A percentile compares a stretch with the other conserved stretches of the same genome.
phyloP scores from a whole-genome alignment of 2,113 vertebrate genomes.

The Crotalus helleri region DNA sequence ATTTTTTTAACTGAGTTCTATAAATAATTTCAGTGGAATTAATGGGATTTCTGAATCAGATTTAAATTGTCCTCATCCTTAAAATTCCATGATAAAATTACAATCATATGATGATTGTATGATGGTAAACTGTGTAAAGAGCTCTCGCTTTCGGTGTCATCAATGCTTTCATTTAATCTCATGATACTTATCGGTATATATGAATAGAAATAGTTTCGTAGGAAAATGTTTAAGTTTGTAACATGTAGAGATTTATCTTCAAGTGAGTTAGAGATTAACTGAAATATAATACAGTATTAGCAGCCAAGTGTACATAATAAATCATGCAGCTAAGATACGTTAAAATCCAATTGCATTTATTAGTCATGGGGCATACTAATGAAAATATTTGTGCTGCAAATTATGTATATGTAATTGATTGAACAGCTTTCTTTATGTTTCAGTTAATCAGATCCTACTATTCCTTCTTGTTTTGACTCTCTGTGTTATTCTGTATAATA shows the following conservation, averaged over 20 bases:
- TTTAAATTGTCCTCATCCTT: background rate
- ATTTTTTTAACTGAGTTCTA: background rate
- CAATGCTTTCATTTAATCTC: background rate
- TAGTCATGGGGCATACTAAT: background rate
- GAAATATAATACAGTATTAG: background rate
- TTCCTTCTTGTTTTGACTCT: conserved; percentile 82
- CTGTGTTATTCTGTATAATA: conserved; percentile 82
- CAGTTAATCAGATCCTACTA: conserved; percentile 84
- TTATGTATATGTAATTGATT: background rate
- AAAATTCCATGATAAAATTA: background rate
- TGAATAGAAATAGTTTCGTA: background rate
- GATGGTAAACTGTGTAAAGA: background rate
- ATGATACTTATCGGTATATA: background rate
- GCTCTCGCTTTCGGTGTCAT: background rate
- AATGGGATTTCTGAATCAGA: background rate
- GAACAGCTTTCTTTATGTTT: conserved; percentile 50
- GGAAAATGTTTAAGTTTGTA: background rate
- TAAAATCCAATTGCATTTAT: background rate
- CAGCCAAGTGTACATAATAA: background rate
- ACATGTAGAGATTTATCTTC: background rate
- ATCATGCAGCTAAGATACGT: background rate
- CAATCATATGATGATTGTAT: background rate
- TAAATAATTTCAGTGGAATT: background rate
- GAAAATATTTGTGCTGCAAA: background rate
- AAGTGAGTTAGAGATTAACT: background rate